Base-by-base conservation (phyloP, 2,113 vertebrate species). In the Corynorhinus townsendii region DNA sequence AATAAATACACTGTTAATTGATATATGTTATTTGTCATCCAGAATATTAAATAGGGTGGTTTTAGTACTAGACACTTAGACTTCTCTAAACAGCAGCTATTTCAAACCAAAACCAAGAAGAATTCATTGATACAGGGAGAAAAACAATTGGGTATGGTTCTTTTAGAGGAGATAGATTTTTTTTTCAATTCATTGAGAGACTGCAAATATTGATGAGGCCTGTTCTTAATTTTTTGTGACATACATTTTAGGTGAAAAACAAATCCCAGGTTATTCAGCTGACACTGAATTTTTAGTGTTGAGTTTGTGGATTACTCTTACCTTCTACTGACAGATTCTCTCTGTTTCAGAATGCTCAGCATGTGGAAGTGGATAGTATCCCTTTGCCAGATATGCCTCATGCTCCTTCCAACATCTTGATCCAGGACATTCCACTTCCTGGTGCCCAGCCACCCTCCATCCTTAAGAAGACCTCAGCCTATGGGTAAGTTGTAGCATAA, bases 381-480 rank as follows among this genome's bases (percentile, higher is more conserved):
- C 99, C 99, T 35, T 97, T 99, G 86, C 99, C 99, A 73, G 99
- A 99, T 88, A 99, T 99, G 99, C 99, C 99, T 0, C 99, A 99
- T 4, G 99, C 99, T 40, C 99, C 99, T 10, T 99, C 99, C 95
- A 99, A 99, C 95, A 99, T 99, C 95, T 98, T 99, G 71, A 99
- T 99, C 97, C 99, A 99, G 96, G 99, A 99, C 95, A 99, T 99
- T 97, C 99, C 99, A 2, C 98, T 99, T 82, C 99, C 99, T 49
- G 99, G 99, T 30, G 99, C 99, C n/a, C 99, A 99, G 43, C 99
- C 99, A 8, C 99, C 99, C 43, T 99, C 99, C 82, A 99, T 99
- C 83, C 98, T 99, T 45, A 99, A 99, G 98, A 99, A 99, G 91
- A 99, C 98, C 75, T 98, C 99, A 40, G 96, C 99, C 7, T 99